A percentile compares a stretch with the other conserved stretches of the same genome.
These are phyloP conservation scores for Megalops cyprinoides DNA, from an alignment of 2,797 vertebrate genomes.

Conservation along the genomic window DNA sequence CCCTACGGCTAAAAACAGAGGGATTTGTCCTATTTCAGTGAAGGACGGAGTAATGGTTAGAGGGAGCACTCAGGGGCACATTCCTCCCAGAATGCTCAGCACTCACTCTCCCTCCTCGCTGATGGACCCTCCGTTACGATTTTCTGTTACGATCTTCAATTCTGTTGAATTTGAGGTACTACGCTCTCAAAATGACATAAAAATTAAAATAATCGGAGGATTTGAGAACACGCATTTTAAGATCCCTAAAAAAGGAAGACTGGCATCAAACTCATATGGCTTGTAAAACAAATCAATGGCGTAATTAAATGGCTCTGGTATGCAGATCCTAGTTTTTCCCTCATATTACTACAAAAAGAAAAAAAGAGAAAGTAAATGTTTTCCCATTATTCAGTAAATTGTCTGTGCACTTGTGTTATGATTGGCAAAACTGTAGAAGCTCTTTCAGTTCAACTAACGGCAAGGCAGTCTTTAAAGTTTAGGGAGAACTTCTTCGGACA, in stretches of 20 bases:
- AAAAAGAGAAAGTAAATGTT: neutral
- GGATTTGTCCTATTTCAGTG: neutral
- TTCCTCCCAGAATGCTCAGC: too few relatives aligned
- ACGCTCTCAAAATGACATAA: conserved; percentile 11
- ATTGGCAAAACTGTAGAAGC: neutral
- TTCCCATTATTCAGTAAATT: neutral
- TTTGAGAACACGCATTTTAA: too few relatives aligned
- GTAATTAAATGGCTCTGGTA: neutral
- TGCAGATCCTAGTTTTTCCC: neutral
- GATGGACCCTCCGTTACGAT: too few relatives aligned
- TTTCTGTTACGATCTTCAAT: too few relatives aligned
- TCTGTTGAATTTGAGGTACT: too few relatives aligned
- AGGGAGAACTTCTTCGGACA: too few relatives aligned
- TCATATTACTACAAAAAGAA: neutral
- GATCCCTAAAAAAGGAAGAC: neutral
- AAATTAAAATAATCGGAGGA: too few relatives aligned
- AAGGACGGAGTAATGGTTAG: neutral
- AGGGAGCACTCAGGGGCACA: neutral
- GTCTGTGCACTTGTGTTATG: neutral
- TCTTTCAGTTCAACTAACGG: too few relatives aligned
- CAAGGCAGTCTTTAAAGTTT: too few relatives aligned
- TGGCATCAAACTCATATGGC: neutral
- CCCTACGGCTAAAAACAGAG: neutral
- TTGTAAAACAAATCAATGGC: conserved; percentile 11
- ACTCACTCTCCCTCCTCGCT: too few relatives aligned